Percentiles rank a stretch among this genome's conserved stretches.
phyloP scores from a whole-genome alignment of 2,797 vertebrate species.

The Lagocephalus sceleratus region DNA sequence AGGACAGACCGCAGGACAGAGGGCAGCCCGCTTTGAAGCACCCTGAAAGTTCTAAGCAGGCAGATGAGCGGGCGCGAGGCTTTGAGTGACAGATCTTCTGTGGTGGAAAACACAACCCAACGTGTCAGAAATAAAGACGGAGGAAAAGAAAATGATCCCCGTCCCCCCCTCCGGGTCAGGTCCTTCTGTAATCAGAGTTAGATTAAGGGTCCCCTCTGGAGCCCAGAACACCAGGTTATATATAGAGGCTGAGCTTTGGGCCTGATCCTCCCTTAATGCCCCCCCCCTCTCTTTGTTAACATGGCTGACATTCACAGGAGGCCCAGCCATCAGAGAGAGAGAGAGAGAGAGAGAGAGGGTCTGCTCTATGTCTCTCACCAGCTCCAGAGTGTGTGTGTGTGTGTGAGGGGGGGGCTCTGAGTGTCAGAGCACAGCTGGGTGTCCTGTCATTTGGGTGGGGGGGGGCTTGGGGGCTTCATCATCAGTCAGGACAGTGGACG shows the following conservation, averaged over 20 bases:
- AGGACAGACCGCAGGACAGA: too few species aligned
- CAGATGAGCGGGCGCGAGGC: not conserved
- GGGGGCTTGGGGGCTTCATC: slow-evolving; percentile 30
- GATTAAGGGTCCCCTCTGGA: slow-evolving; percentile 68
- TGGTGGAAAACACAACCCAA: slow-evolving; percentile 3
- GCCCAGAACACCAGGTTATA: slow-evolving; percentile 59
- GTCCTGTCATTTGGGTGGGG: slow-evolving; percentile 33
- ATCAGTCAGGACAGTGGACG: slow-evolving; percentile 52
- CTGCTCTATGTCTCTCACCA: slow-evolving; percentile 39
- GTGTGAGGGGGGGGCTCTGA: slow-evolving; percentile 18
- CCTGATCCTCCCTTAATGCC: slow-evolving; percentile 71
- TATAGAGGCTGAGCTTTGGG: slow-evolving; percentile 69
- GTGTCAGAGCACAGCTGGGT: slow-evolving; percentile 55
- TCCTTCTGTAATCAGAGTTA: slow-evolving; percentile 63
- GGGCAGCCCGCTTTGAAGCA: too few species aligned
- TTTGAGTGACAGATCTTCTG: not conserved
- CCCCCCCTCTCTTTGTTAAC: slow-evolving; percentile 63
- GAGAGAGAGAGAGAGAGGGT: slow-evolving; percentile 46
- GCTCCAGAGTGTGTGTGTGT: not conserved
- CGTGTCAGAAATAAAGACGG: slow-evolving; percentile 7
- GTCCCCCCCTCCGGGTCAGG: slow-evolving; percentile 39
- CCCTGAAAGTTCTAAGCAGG: too few species aligned
- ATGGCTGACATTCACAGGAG: slow-evolving; percentile 63
- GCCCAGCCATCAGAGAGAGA: slow-evolving; percentile 41
- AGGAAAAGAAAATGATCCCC: slow-evolving; percentile 49